Evolutionary conservation across 2,888 invertebrate species (phyloP), one percentile per base, ranked within the genome.

Genomic region (Hypercompe scribonia): DNA sequence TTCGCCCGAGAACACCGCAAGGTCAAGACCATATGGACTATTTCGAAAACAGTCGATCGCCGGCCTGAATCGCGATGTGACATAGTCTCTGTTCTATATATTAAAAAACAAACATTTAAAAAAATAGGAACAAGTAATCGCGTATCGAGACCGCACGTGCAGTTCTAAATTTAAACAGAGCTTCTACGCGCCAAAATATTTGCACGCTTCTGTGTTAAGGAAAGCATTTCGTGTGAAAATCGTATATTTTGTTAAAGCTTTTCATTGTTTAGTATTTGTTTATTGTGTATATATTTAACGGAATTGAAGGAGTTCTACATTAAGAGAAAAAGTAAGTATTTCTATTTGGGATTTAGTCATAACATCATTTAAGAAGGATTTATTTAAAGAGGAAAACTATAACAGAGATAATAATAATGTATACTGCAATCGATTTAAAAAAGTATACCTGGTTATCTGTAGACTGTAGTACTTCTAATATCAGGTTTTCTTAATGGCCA

Each of bases 1-100:
- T 95, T 84, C 89, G 88, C 87, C 85, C 84, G 90, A 89, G 91
- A 89, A 83, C 87, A 85, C 89, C 89, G 92, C 94, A 95, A 95
- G 95, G 95, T 95, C 95, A 95, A 93, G 93, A 93, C 88, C 93
- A 90, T 84, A 86, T 89, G 89, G 85, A 88, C 93, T 92, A 91
- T 90, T 92, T 91, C 90, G 87, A 88, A 91, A 91, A 92, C 94
- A 93, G 92, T 93, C 91, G 88, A 86, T 86, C 88, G 90, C 85
- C 83, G 81, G 87, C 81, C 85, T 86, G 88, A 88, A 89, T 89
- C 88, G 90, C 82, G 91, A 88, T 89, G 90, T 90, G 92, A 93
- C 91, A 90, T 88, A 85, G 83, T 87, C 86, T 83, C 84, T 80
- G 81, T 77, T 81, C 69, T 76, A 84, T 63, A 78, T 83, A 80